Base-by-base conservation (phyloP, 2,888 invertebrate genomes). In the Drosophila atripex region DNA sequence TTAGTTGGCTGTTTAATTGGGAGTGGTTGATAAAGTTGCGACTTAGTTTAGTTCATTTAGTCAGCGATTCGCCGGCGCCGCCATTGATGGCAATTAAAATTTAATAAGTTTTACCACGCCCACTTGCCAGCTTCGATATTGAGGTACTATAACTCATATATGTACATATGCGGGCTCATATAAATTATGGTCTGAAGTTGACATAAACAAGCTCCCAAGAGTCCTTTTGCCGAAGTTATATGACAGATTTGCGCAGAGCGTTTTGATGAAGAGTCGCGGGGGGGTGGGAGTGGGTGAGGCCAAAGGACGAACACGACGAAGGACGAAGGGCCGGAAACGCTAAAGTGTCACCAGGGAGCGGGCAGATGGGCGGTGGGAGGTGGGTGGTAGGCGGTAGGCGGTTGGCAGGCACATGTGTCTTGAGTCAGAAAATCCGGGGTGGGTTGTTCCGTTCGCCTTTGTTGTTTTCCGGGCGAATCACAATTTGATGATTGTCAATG, bases 171-270 rank as follows among this genome's bases (percentile, higher is more conserved):
- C 72, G 75, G 61, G 49, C 41, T 63, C 66, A 74, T 74, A 89
- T 89, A 89, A 90, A 89, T 89, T 89, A 90, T 88, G 79, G 76
- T 71, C 77, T 71, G 73, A 77, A 86, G 85, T 89, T 91, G 91
- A 91, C 91, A 91, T 90, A 91, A 91, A 91, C 89, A 88, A 89
- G 88, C 86, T 91, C 91, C 91, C 91, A 86, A 88, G 91, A 91
- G 91, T 87, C 88, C 89, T 88, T 89, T 90, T 89, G 84, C 73
- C 75, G 50, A 52, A 75, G 77, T 89, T 91, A 88, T 91, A 91
- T 91, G 90, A 90, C 90, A 91, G 90, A 91, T 91, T 91, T 90
- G 73, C 76, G 66, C 71, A 82, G 65, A 71, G 84, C 53, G 55
- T 80, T 86, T 87, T 64, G 86, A 85, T 87, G 85, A 85, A 83